Percentiles rank a stretch among this genome's conserved stretches.
Conservation (phyloP, 1,140 invertebrate genomes). For the Drosophila truncata region DNA sequence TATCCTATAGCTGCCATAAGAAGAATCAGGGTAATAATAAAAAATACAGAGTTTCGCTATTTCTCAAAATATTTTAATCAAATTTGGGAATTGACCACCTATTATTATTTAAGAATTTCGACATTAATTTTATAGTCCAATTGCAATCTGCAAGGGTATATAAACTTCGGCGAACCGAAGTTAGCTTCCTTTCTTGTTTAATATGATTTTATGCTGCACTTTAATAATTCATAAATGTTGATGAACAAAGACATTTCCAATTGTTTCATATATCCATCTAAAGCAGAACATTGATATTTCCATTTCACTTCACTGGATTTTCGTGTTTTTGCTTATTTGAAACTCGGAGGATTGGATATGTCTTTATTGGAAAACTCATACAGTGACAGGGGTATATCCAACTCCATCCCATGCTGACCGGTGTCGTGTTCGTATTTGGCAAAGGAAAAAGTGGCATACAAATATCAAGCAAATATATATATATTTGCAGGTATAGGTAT, state of each 20-base stretch:
- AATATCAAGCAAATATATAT: slow-evolving; percentile 28
- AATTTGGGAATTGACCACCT: too few species aligned
- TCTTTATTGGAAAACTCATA: slow-evolving; percentile 20
- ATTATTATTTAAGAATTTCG: too few species aligned
- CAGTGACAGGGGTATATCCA: slow-evolving; percentile 15
- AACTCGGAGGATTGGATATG: slow-evolving; percentile 6
- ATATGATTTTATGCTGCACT: neutral
- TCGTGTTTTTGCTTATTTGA: slow-evolving; percentile 19
- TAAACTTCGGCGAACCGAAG: too few species aligned
- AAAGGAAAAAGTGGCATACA: slow-evolving; percentile 3
- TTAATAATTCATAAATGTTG: neutral
- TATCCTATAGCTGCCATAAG: too few species aligned
- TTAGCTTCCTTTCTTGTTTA: too few species aligned
- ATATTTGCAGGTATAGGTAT: neutral
- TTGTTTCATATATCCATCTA: neutral
- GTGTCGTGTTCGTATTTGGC: slow-evolving; percentile 21
- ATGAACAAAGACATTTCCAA: neutral
- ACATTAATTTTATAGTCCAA: too few species aligned
- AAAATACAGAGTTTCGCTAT: too few species aligned
- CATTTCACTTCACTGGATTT: slow-evolving; percentile 12
- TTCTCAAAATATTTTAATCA: too few species aligned
- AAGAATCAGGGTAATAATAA: too few species aligned
- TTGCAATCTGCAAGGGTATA: too few species aligned
- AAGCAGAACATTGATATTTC: slow-evolving; percentile 6
- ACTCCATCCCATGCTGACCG: neutral